Percentiles rank a stretch among this genome's conserved stretches.
Evolutionary conservation across 2,113 vertebrate genomes (phyloP).

Genomic region (Oncorhynchus keta): DNA sequence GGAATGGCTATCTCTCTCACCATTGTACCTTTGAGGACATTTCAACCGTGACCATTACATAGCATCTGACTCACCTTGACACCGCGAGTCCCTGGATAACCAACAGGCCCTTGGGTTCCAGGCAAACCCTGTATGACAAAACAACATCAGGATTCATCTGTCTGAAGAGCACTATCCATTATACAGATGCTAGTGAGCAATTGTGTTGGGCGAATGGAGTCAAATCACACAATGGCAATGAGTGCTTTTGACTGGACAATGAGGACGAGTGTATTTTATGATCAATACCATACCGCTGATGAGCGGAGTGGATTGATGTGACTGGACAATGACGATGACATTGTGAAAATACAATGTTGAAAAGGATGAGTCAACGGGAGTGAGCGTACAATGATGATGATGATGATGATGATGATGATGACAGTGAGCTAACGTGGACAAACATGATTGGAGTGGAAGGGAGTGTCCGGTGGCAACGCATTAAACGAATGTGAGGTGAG

Average conservation of each 20-base stretch:
- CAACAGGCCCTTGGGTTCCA: slow-evolving; percentile 80
- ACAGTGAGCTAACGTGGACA: background rate
- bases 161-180: background rate
- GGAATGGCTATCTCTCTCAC: slow-evolving; percentile 32
- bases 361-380: background rate
- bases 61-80: slow-evolving; percentile 81
- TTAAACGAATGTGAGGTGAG: background rate
- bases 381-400: background rate
- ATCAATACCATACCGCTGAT: slow-evolving; percentile 9
- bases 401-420: background rate
- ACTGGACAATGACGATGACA: slow-evolving; percentile 33
- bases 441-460: slow-evolving; percentile 27
- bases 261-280: slow-evolving; percentile 12
- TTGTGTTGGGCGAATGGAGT: background rate
- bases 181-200: background rate
- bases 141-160: background rate
- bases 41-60: background rate
- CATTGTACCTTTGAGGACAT: slow-evolving; percentile 18
- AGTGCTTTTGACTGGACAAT: background rate
- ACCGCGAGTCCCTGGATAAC: slow-evolving; percentile 88
- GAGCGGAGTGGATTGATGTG: slow-evolving; percentile 32
- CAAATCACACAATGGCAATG: background rate
- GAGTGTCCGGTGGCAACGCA: slow-evolving; percentile 22
- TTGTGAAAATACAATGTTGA: slow-evolving; percentile 17
- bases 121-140: slow-evolving; percentile 71